Conservation (phyloP, 2,888 invertebrate genomes). For the Thymelicus sylvestris region DNA sequence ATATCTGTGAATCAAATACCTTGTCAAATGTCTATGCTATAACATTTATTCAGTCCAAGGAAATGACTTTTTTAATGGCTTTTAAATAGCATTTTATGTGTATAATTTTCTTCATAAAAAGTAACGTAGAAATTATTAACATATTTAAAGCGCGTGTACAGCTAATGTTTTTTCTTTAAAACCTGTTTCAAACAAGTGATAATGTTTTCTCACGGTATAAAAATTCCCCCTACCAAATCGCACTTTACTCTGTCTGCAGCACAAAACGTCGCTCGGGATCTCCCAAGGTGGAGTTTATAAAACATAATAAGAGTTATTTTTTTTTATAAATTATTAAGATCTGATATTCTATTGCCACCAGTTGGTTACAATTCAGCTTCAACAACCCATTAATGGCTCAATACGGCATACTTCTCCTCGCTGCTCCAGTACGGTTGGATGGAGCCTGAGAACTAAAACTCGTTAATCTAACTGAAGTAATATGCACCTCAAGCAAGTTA, state of each 20-base stretch:
- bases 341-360: too few species aligned
- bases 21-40: neutral
- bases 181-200: constrained; percentile 10
- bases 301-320: too few species aligned
- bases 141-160: constrained; percentile 24
- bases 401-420: too few species aligned
- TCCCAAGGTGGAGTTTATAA: neutral
- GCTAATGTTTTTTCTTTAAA: neutral
- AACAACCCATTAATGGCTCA: too few species aligned
- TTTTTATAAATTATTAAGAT: too few species aligned
- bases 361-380: too few species aligned
- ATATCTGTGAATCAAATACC: neutral
- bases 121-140: constrained; percentile 1
- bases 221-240: constrained; percentile 6
- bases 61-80: neutral
- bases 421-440: too few species aligned
- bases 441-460: too few species aligned
- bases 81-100: constrained; percentile 2
- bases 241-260: neutral
- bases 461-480: too few species aligned
- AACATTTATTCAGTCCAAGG: neutral
- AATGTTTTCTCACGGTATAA: constrained; percentile 17
- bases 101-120: constrained; percentile 1
- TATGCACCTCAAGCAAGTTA: too few species aligned
- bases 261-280: neutral